These are phyloP conservation scores for Dendrocincla fuliginosa DNA, from an alignment of 2,797 vertebrate genomes.

Conservation along the genomic window DNA sequence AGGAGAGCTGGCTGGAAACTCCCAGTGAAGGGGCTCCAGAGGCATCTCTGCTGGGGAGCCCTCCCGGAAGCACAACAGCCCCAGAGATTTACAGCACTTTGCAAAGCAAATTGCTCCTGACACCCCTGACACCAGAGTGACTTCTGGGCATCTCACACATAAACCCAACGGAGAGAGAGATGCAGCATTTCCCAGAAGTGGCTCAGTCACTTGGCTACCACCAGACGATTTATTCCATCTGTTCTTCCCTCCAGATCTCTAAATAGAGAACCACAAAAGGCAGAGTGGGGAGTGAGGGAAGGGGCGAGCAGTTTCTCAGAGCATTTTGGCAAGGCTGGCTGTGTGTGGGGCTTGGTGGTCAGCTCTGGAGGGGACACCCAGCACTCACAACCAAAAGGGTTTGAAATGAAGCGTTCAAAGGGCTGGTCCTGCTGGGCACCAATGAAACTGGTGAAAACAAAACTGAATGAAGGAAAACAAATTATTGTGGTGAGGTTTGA, in stretches of 20 bases:
- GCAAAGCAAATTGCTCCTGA: conserved; percentile 2
- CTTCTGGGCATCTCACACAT: neutral
- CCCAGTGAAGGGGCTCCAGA: neutral
- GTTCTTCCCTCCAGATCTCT: neutral
- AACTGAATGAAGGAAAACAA: neutral
- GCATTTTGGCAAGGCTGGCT: neutral
- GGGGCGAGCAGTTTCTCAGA: conserved; percentile 27
- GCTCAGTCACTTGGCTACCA: conserved; percentile 10
- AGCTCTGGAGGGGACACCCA: neutral
- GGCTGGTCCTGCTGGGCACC: conserved; percentile 3
- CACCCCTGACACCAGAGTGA: neutral
- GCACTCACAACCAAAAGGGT: neutral
- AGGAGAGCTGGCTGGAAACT: conserved; percentile 6
- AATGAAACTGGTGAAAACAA: neutral
- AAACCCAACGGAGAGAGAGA: neutral
- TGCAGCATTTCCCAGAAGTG: conserved; percentile 35
- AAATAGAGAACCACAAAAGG: conserved; percentile 2
- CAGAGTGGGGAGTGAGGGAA: neutral
- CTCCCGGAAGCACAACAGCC: neutral
- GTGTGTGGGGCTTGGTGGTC: neutral
- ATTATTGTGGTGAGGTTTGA: neutral
- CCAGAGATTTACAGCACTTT: neutral
- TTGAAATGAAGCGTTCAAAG: neutral
- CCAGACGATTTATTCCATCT: conserved; percentile 51
- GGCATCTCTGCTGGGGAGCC: neutral